Evolutionary conservation across 2,888 invertebrate genomes (phyloP), one percentile per base, ranked within the genome.

Genomic region (Mesochorus sp.): DNA sequence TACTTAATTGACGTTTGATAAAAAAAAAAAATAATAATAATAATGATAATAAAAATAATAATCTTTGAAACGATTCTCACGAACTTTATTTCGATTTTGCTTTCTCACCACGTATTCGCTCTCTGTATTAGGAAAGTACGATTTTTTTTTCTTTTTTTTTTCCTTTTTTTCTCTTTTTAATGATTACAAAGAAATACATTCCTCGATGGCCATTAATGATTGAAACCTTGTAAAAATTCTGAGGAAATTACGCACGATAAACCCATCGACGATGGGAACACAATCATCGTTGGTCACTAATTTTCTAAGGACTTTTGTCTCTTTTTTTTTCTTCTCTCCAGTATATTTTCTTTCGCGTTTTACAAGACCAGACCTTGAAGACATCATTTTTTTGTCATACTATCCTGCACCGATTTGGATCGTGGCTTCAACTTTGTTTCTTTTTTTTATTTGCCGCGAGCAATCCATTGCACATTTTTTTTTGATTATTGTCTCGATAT

Each of bases 331-430:
- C 12, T 19, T 68, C 44, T 55, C 14, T 55, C 55, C 42, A 31
- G 55, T 68, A 28, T 53, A 31, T 55, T 14, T 12, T 31, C 28
- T 66, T 39, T 39, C 51, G 49, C 37, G n/a, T 57, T 49, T n/a
- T n/a, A n/a, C n/a, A n/a, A n/a, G 1, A n/a, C 34, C n/a, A 57
- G 49, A 21, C n/a, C 49, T 49, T 49, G 10, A 1, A 49, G 1
- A 24, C 24, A 3, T 12, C n/a, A 24, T 21, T 3, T 57, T 24
- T 17, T 57, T 57, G 28, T 2, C n/a, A n/a, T n/a, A n/a, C n/a
- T n/a, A n/a, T n/a, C n/a, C n/a, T n/a, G n/a, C n/a, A n/a, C n/a
- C n/a, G n/a, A n/a, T n/a, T n/a, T n/a, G n/a, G n/a, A n/a, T n/a
- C n/a, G n/a, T n/a, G n/a, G n/a, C n/a, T n/a, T n/a, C n/a, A n/a